Evolutionary conservation across 2,888 invertebrate genomes (phyloP).

Genomic region (Colostygia pectinataria): DNA sequence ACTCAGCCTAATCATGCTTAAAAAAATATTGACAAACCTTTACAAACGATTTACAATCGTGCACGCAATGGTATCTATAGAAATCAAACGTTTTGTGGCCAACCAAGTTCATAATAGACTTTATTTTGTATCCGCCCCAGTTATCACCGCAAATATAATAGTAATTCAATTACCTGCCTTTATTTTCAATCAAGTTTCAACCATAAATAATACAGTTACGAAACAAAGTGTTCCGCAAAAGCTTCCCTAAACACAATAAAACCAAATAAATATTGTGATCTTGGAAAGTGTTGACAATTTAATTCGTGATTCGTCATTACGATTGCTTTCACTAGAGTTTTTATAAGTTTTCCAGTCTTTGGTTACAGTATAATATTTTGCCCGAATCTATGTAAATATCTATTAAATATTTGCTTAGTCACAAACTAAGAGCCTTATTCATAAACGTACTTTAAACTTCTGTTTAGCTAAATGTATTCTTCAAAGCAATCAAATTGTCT

Average conservation of each 20-base stretch:
- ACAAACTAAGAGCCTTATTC: too few species aligned
- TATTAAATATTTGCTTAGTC: too few species aligned
- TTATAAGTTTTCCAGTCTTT: slow-evolving; percentile 56
- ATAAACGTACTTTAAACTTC: too few species aligned
- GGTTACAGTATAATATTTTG: not conserved
- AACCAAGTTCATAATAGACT: slow-evolving; percentile 1
- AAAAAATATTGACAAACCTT: too few species aligned
- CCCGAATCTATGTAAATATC: too few species aligned
- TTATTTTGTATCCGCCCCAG: not conserved
- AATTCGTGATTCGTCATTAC: slow-evolving; percentile 43
- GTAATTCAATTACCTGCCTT: not conserved
- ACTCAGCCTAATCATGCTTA: too few species aligned
- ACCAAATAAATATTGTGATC: slow-evolving; percentile 40
- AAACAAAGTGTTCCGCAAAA: slow-evolving; percentile 14
- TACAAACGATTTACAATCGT: too few species aligned
- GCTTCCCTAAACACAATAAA: slow-evolving; percentile 35
- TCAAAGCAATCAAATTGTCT: too few species aligned
- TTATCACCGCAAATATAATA: slow-evolving; percentile 2
- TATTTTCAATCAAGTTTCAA: not conserved
- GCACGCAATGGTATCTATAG: not conserved
- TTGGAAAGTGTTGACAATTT: slow-evolving; percentile 69
- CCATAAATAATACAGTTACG: slow-evolving; percentile 1
- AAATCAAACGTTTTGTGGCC: slow-evolving; percentile 6
- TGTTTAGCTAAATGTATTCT: too few species aligned
- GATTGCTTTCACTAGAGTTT: slow-evolving; percentile 60